Base-by-base conservation (phyloP, 2,113 vertebrate species). In the Oncorhynchus kisutch region DNA sequence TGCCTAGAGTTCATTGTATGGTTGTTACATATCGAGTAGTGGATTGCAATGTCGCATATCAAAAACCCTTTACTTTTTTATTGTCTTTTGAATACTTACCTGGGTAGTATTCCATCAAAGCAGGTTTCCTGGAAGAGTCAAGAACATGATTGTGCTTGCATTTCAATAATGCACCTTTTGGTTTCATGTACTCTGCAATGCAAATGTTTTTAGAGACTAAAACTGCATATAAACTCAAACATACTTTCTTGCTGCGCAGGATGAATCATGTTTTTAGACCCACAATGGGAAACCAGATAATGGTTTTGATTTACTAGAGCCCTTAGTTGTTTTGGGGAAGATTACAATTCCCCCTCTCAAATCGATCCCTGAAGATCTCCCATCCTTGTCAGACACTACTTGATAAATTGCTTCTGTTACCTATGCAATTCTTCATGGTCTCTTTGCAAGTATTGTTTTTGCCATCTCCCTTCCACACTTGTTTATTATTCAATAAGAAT, bases 361-460 rank as follows among this genome's bases (percentile, higher is more conserved):
- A 60, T 34, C 69, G 60, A 59, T 29, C 14, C 29, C 67, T 78
- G 57, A 72, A 8, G 27, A 57, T 77, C 69, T 48, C 60, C 65
- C 59, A 29, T 34, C 74, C 69, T 62, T 67, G 66, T 77, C 79
- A 73, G 77, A 76, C 68, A n/a, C 54, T 67, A 67, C 72, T 70
- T 73, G 75, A 82, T 75, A 48, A 81, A 76, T 69, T 67, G 73
- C 81, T 84, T 82, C 83, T 71, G 39, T 48, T 69, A 49, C 81
- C 81, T 82, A 74, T 85, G 81, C 86, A 83, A 73, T 72, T 76
- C 25, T 66, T 27, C 74, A 74, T 66, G 49, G 4, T 81, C 76
- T 82, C 88, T 91, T 90, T 91, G 90, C 88, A 91, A 90, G 83
- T 86, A 67, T 83, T 31, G 71, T 82, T 85, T 75, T 78, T 81